Conservation (phyloP, 2,888 invertebrate species). For the Blastobasis lacticolella region DNA sequence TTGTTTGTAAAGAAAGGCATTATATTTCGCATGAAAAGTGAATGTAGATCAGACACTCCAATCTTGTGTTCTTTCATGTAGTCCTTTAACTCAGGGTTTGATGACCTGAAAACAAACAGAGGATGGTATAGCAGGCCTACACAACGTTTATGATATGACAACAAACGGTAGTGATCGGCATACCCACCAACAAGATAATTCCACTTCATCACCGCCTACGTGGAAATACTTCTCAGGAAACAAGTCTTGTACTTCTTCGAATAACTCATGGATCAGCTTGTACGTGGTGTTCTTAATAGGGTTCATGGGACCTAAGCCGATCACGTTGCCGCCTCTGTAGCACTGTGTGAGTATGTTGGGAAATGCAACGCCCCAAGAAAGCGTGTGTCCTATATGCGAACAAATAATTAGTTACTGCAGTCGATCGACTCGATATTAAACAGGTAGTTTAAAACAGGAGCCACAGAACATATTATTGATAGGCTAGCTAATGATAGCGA, state of each 20-base stretch:
- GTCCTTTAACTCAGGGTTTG: conserved; percentile 36
- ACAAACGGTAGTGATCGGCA: background rate
- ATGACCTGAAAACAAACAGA: conserved; percentile 33
- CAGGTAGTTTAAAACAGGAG: too few relatives aligned
- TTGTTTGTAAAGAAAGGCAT: conserved; percentile 37
- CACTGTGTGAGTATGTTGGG: conserved; percentile 85
- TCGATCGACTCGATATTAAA: too few relatives aligned
- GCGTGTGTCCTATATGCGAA: conserved; percentile 75
- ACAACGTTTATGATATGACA: background rate
- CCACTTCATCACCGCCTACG: conserved; percentile 94
- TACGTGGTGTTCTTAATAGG: conserved; percentile 80
- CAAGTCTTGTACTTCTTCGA: conserved; percentile 77
- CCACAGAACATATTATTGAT: background rate
- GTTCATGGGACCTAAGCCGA: conserved; percentile 85
- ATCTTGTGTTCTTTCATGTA: conserved; percentile 43
- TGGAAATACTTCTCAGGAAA: conserved; percentile 92
- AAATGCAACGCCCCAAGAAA: conserved; percentile 88
- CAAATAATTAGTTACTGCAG: background rate
- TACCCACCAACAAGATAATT: conserved; percentile 85
- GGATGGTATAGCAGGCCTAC: background rate
- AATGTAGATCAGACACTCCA: conserved; percentile 32
- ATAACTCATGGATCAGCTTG: conserved; percentile 77
- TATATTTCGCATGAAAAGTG: conserved; percentile 44
- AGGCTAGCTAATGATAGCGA: background rate
- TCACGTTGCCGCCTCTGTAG: conserved; percentile 43